These are phyloP conservation scores for Forbesichthys papilliferus DNA, from an alignment of 2,113 vertebrate species.

Conservation along the genomic window DNA sequence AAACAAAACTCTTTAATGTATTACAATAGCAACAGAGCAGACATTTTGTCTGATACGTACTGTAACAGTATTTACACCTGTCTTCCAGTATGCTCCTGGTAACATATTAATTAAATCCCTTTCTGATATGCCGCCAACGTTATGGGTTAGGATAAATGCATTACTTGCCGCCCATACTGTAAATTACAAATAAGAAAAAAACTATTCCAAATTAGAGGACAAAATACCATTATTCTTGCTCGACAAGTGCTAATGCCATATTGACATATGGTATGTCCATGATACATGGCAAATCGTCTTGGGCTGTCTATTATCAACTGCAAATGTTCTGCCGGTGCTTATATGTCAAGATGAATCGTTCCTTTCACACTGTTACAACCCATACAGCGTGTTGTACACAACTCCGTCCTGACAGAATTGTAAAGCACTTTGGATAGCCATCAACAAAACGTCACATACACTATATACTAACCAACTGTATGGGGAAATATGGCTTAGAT, in stretches of 20 bases:
- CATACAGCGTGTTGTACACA: no score
- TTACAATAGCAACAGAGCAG: not conserved
- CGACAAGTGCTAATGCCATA: no score
- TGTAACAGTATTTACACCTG: not conserved
- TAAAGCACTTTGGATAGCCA: constrained; percentile 16
- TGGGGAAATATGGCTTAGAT: constrained; percentile 49
- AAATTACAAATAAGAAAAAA: no score
- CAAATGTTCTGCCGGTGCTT: not conserved
- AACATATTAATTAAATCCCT: no score
- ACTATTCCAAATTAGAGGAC: no score
- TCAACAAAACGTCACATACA: constrained; percentile 36
- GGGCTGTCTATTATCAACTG: not conserved
- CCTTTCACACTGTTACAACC: not conserved
- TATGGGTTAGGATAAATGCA: not conserved
- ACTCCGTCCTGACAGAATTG: not conserved
- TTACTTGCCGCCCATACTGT: not conserved
- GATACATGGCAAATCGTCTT: not conserved
- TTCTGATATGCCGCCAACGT: not conserved
- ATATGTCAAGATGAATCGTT: not conserved
- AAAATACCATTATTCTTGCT: no score
- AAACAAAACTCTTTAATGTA: not conserved
- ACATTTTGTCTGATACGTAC: not conserved
- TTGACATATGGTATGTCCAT: not conserved
- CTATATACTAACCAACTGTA: not conserved
- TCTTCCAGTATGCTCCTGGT: not conserved